Evolutionary conservation across 2,113 vertebrate species (phyloP), one percentile per base, ranked within the genome.

Genomic region (Colossoma macropomum): DNA sequence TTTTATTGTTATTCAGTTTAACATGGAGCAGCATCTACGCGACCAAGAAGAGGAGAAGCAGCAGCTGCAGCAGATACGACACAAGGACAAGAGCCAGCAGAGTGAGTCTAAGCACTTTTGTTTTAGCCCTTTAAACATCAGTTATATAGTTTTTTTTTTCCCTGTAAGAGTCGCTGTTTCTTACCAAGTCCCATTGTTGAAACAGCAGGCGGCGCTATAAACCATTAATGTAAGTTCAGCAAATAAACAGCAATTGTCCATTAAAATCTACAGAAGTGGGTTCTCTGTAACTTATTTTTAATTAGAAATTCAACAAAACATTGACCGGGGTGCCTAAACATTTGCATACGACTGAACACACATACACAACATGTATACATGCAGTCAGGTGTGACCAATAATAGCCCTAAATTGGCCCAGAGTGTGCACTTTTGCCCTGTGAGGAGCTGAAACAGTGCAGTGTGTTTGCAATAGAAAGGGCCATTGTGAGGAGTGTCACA

Each of bases 31-130:
- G 87, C 94, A 91, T 86, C 89, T 81, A 89, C 92, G 88, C 71
- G 94, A 86, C 89, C 94, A 96, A 82, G 92, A 95, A 30, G 95
- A 95, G 7, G 96, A 97, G 89, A 97, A 97, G 87, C 97, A 98
- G 41, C 96, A 96, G 90, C 87, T 98, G 81, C 94, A 96, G 77
- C 96, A 97, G 87, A 95, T 99, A 59, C 96, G 96, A 84, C 93
- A 98, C 86, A 99, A 99, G 90, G 97, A 98, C 92, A 98, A 98
- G 91, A 98, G 95, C 93, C 97, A 98, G 84, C 86, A 96, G 70
- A 99, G 97, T 98, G 93, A 96, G 97, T 89, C 15, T 10, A n/a
- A 21, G 23, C 6, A 34, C 25, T n/a, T n/a, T n/a, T n/a, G n/a
- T n/a, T n/a, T n/a, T n/a, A n/a, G n/a, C n/a, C n/a, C n/a, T n/a